These are phyloP conservation scores for Lagopus leucura DNA, from an alignment of 2,113 vertebrate species.

Conservation along the genomic window DNA sequence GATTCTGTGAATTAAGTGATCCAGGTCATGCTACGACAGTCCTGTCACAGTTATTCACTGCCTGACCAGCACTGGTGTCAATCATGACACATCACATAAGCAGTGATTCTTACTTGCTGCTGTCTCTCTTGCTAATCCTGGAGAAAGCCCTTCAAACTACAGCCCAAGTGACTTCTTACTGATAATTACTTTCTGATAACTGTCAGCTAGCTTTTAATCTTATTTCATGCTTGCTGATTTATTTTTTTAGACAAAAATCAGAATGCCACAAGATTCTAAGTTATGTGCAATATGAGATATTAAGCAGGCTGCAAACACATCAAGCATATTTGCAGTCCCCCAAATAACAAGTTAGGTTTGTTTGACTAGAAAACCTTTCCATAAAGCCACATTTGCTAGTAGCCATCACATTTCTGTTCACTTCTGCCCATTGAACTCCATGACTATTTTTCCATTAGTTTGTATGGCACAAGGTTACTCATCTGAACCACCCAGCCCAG, in stretches of 20 bases:
- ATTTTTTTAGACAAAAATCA: not conserved
- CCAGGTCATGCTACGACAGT: not conserved
- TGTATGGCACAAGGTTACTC: not conserved
- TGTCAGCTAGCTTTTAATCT: not conserved
- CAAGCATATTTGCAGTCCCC: not conserved
- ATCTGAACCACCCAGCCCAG: not conserved
- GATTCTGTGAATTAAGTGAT: not conserved
- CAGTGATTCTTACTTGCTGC: not conserved
- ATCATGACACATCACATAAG: not conserved
- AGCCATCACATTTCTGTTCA: not conserved
- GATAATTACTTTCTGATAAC: conserved; percentile 3
- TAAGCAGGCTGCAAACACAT: not conserved
- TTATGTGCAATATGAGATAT: not conserved
- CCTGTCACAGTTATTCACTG: not conserved
- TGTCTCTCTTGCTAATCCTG: not conserved
- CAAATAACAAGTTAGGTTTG: not conserved
- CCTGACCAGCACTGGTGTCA: conserved; percentile 2
- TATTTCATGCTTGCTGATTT: not conserved
- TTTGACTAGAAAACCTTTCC: not conserved
- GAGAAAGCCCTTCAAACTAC: not conserved
- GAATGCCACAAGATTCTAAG: not conserved
- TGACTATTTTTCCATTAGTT: not conserved
- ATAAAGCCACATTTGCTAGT: not conserved
- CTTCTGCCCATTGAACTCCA: not conserved
- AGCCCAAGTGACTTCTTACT: not conserved